Evolutionary conservation across 2,797 vertebrate species (phyloP).

Genomic region (Ciconia nigra): DNA sequence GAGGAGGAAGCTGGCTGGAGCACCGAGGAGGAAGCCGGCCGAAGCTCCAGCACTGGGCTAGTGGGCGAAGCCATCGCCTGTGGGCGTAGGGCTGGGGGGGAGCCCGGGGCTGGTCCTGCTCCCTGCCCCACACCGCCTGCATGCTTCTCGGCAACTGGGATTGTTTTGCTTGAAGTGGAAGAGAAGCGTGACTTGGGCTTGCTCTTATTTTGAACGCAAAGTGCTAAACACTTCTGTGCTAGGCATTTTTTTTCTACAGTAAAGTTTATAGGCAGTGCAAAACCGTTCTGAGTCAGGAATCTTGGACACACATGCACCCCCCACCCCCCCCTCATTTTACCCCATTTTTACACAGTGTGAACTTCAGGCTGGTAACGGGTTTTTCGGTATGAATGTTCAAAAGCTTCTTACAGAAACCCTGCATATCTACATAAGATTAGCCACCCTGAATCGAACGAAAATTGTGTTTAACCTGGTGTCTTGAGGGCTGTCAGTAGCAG

Average conservation of each 20-base stretch:
- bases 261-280: background rate
- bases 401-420: background rate
- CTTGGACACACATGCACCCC: no score
- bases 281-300: background rate
- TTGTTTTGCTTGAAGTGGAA: background rate
- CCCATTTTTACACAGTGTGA: background rate
- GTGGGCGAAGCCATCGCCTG: fast-evolving
- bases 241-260: background rate
- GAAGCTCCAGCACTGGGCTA: background rate
- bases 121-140: fast-evolving
- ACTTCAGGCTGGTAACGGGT: background rate
- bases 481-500: background rate
- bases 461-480: background rate
- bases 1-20: background rate
- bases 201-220: background rate
- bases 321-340: background rate
- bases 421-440: background rate
- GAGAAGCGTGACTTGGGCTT: fast-evolving
- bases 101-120: background rate
- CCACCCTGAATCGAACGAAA: background rate
- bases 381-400: background rate
- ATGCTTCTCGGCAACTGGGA: fast-evolving
- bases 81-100: background rate
- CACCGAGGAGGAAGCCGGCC: background rate
- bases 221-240: background rate